Evolutionary conservation across 1,140 invertebrate species (phyloP).

Genomic region (Tetragonula clypearis): DNA sequence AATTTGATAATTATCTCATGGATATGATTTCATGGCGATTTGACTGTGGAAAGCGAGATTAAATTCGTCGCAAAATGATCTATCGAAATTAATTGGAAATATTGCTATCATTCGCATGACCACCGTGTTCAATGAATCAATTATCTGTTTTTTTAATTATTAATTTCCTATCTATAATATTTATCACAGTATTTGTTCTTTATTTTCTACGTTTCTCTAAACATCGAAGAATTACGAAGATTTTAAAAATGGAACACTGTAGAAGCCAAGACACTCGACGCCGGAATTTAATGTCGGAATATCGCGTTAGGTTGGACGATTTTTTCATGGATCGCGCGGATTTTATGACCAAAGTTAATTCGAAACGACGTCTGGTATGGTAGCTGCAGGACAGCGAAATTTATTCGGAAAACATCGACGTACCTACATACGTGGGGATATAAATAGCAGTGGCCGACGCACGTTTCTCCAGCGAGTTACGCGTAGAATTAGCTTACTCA

Average conservation of each 20-base stretch:
- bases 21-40: not conserved
- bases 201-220: not conserved
- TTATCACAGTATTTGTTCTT: not conserved
- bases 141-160: not conserved
- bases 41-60: not conserved
- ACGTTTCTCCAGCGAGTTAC: not conserved
- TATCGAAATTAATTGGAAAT: conserved; percentile 35
- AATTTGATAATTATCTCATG: conserved; percentile 21
- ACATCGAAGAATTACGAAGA: too few relatives aligned
- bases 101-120: not conserved
- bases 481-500: not conserved
- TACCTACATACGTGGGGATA: not conserved
- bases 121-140: not conserved
- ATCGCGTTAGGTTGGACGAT: not conserved
- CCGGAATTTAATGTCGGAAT: not conserved
- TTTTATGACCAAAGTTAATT: not conserved
- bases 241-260: too few relatives aligned
- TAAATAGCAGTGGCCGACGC: conserved; percentile 16
- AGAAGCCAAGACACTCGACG: too few relatives aligned
- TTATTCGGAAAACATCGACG: conserved; percentile 7
- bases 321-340: not conserved
- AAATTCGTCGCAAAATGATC: conserved; percentile 1
- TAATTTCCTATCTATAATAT: not conserved
- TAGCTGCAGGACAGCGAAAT: not conserved
- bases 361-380: not conserved